Percentiles rank a stretch among this genome's conserved stretches.
Conservation (phyloP, 2,888 invertebrate genomes). For the Sinopyrophorus schimmeli region DNA sequence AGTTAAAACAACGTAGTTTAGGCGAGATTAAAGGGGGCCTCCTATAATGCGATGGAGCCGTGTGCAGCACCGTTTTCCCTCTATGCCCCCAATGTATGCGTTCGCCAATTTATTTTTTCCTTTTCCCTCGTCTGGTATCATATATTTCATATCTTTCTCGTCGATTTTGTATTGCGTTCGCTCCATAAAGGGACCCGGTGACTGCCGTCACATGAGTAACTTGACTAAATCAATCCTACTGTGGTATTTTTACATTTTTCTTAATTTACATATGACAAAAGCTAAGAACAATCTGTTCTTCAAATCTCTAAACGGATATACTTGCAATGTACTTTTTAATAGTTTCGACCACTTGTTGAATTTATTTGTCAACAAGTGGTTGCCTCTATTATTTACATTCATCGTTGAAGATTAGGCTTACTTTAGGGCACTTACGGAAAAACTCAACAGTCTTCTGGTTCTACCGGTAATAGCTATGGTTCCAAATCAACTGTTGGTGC, state of each 20-base stretch:
- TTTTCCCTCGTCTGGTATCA: slow-evolving; percentile 2
- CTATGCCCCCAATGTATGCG: slow-evolving; percentile 22
- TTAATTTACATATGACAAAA: too few relatives aligned
- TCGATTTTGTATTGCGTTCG: slow-evolving; percentile 41
- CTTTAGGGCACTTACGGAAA: slow-evolving; percentile 50
- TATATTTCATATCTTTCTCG: slow-evolving; percentile 27
- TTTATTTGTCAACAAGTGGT: slow-evolving; percentile 46
- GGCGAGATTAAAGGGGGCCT: too few relatives aligned
- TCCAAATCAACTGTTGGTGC: slow-evolving; percentile 46
- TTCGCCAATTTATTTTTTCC: slow-evolving; percentile 20
- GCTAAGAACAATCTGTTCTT: too few relatives aligned
- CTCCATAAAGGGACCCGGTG: slow-evolving; percentile 44
- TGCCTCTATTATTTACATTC: slow-evolving; percentile 6
- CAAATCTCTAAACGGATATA: too few relatives aligned
- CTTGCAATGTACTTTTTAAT: too few relatives aligned
- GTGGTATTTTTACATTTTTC: slow-evolving; percentile 33
- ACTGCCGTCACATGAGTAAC: slow-evolving; percentile 38
- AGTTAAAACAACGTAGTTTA: too few relatives aligned
- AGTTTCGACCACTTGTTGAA: slow-evolving; percentile 46
- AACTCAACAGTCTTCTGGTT: slow-evolving; percentile 40
- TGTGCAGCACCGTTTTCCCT: slow-evolving; percentile 36
- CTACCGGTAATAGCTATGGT: slow-evolving; percentile 17
- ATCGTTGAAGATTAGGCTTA: neutral
- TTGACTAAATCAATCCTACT: slow-evolving; percentile 40
- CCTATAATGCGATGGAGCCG: slow-evolving; percentile 36